Evolutionary conservation across 2,113 vertebrate species (phyloP), one percentile per base, ranked within the genome.

Genomic region (zebrafish (Danio rerio)): DNA sequence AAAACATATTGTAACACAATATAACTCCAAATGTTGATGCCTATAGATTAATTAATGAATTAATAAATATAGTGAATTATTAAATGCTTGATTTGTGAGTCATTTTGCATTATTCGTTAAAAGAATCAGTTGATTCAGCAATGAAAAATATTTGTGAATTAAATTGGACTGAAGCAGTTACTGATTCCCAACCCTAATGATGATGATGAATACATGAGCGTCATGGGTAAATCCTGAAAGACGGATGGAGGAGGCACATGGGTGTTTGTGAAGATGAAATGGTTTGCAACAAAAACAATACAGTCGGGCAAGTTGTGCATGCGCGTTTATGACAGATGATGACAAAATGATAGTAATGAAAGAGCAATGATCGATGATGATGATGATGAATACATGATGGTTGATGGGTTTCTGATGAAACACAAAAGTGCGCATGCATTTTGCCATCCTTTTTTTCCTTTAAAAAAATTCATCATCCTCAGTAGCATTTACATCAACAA

Each of bases 381-480:
- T 74, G 72, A 75, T 63, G 58, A 69, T 80, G 61, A 66, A 76
- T 40, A 61, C 62, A 50, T 80, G 81, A 69, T 63, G 66, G 58
- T 78, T 49, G 63, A 80, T 70, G 81, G 58, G 78, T n/a, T 69
- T 84, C 73, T 81, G 73, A 9, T 56, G 52, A 20, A 81, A 68
- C 4, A 11, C 77, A 83, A 50, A 80, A 84, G 88, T 83, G 83
- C 86, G 84, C 81, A 91, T 90, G 90, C 92, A 88, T 55, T 56
- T 80, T n/a, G 1, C 13, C 53, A 45, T 75, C 56, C 56, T 74
- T 43, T 9, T 1, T 70, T 55, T 42, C 55, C 43, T 78, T 50
- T 70, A 6, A 16, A 65, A 72, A 80, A 50, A 47, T 83, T 62
- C 40, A 21, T 81, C 21, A 76, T 78, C 55, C 59, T 84, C 15